phyloP scores from a whole-genome alignment of 2,888 invertebrate genomes.

The Stictocephala bisonia region DNA sequence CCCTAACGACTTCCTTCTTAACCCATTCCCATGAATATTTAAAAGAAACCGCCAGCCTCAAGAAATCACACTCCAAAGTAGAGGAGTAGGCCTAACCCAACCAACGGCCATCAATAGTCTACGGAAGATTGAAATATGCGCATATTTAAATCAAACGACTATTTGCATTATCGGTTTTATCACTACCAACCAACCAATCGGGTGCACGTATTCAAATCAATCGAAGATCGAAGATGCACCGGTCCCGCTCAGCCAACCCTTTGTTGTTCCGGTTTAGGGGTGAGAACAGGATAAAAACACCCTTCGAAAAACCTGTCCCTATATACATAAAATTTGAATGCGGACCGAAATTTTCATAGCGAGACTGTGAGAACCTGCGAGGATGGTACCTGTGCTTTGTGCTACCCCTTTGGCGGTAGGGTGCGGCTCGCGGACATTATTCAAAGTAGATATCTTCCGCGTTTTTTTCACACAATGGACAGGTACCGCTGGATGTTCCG shows the following conservation, averaged over 20 bases:
- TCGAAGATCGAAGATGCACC: slow-evolving; percentile 42
- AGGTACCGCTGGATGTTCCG: slow-evolving; percentile 22
- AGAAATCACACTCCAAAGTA: too few species aligned
- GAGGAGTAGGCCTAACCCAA: too few species aligned
- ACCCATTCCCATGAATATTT: slow-evolving; percentile 32
- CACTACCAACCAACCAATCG: not conserved
- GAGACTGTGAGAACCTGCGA: slow-evolving; percentile 38
- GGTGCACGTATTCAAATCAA: not conserved
- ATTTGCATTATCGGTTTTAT: not conserved
- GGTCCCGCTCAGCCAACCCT: slow-evolving; percentile 2
- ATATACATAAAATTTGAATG: slow-evolving; percentile 49
- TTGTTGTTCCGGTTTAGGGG: not conserved
- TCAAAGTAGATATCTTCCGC: slow-evolving; percentile 49
- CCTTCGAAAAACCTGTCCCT: slow-evolving; percentile 42
- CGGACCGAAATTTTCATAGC: slow-evolving; percentile 45
- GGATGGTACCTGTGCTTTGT: slow-evolving; percentile 19
- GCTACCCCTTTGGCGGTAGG: slow-evolving; percentile 9
- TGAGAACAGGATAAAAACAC: slow-evolving; percentile 26
- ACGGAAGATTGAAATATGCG: slow-evolving; percentile 17
- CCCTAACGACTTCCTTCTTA: slow-evolving; percentile 39
- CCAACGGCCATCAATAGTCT: not conserved
- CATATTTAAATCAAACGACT: slow-evolving; percentile 31
- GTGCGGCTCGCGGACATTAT: slow-evolving; percentile 35
- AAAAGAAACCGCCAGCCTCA: too few species aligned
- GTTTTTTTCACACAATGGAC: slow-evolving; percentile 44